Base-by-base conservation (phyloP, 2,113 vertebrate genomes). In the Datnioides undecimradiatus region DNA sequence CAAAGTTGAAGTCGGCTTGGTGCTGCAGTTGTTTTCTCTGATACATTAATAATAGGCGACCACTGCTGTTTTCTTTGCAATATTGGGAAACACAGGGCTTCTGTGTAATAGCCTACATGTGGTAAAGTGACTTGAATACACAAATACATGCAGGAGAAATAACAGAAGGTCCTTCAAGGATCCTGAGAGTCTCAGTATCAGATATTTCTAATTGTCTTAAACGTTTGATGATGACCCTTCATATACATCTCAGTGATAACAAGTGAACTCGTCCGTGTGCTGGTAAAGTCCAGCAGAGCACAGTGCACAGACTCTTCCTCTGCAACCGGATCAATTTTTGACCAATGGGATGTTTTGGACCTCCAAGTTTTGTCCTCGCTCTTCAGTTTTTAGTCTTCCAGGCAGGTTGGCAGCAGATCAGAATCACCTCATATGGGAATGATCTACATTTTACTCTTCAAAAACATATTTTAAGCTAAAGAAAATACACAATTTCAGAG, bases 331-430 rank as follows among this genome's bases (percentile, higher is more conserved):
- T 54, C 51, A 19, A 19, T 33, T 19, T 55, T 10, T 55, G 29
- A 31, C 40, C 29, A 36, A 23, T 29, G 36, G 19, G 38, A 33
- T 25, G 51, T 49, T 19, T 66, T 14, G 6, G 41, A 45, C 41
- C 63, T 70, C 41, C 34, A 49, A 58, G 11, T 58, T 67, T 33
- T 63, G 75, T 55, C 16, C 29, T 55, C 52, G 4, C 51, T 7
- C 51, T 54, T 29, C 23, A 31, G 7, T 49, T 45, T 23, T 33
- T 8, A 29, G 29, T 46, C 63, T 43, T 64, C 14, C 8, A 78
- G 63, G 68, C 36, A 43, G 51, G 33, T n/a, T 64, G 11, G 55
- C 48, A 33, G 69, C 23, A 70, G 68, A 73, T 73, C 27, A 73
- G 46, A 58, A 51, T 41, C 13, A 57, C 23, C n/a, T n/a, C n/a